Evolutionary conservation across 2,113 vertebrate species (phyloP), one percentile per base, ranked within the genome.

Genomic region (Crotalus horridus): DNA sequence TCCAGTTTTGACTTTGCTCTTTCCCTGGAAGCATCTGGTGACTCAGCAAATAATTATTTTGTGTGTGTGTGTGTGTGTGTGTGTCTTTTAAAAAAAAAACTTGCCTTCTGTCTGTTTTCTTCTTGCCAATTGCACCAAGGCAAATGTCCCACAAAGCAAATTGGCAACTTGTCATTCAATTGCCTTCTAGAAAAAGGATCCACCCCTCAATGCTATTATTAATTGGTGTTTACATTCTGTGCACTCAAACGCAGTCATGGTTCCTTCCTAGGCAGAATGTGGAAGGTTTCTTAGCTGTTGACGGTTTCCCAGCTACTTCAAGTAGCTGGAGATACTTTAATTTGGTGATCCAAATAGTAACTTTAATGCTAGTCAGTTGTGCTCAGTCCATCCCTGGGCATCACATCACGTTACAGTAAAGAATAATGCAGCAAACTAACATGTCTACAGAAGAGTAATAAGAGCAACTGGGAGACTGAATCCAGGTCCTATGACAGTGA

Each of bases 81-180:
- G 4, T 81, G 9, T 81, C 4, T 64, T n/a, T 29, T 23, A 12
- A 74, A 90, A 69, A 90, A 69, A 56, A 51, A 56, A 90, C 10
- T 43, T 0, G 89, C 51, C 74, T 87, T 58, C 94, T n/a, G 43
- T 64, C 55, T 4, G 7, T 64, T 24, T 48, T 21, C 54, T 89
- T n/a, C 88, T 39, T 94, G 74, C 89, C 91, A 54, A 53, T 91
- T 26, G 54, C 86, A 89, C 43, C 88, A 69, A 64, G 89, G 48
- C 23, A 17, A 87, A 55, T 13, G 39, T 51, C 59, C 87, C 12
- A 81, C 59, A 24, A 90, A 48, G 54, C 88, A 87, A 90, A 33
- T 86, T 11, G 26, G 48, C 39, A 33, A 87, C 24, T 88, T 85
- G 10, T 89, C 85, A 23, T 81, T 20, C 92, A 6, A 51, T 88